Evolutionary conservation across 2,888 invertebrate species (phyloP), one percentile per base, ranked within the genome.

Genomic region (Patella ulyssiponensis): DNA sequence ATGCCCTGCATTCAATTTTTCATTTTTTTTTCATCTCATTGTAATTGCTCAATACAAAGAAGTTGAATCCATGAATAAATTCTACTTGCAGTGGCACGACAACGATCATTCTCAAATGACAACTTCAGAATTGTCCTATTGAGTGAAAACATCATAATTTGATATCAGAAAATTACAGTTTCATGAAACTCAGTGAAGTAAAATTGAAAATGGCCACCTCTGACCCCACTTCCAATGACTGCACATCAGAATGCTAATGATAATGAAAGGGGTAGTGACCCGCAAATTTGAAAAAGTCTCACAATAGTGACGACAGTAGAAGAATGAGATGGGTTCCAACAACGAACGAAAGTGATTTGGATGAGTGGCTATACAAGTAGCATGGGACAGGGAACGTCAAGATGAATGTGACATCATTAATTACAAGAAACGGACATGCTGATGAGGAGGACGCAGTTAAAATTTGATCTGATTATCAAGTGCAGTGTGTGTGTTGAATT

Each of bases 391-490:
- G 71, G 20, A 20, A 58, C 64, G 75, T 78, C 78, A 78, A 75
- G 75, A 78, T 75, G 75, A 75, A 72, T 53, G 71, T 73, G 75
- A 75, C 78, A 71, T 75, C 71, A 78, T 75, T 70, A 75, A 75
- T 75, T 75, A 72, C 69, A 33, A 33, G 64, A 20, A 64, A 64
- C 64, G 44, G 44, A 44, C 44, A 44, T 44, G 44, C 44, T 44
- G 44, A 4, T 64, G 64, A 64, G 12, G 64, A 64, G 64, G 11
- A 64, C 12, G 14, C 11, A 64, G 64, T 64, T 64, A 64, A 64
- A 64, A 12, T 23, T 64, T 23, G 20, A 64, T 64, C 64, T 64
- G 64, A 64, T 64, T 64, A 64, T 64, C 20, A 44, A 44, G 44
- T 44, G 44, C 44, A 44, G 9, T 44, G 44, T 44, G 44, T 44